A percentile compares a stretch with the other conserved stretches of the same genome.
phyloP scores from a whole-genome alignment of 1,140 invertebrate genomes.

The Paracyclopina nana region DNA sequence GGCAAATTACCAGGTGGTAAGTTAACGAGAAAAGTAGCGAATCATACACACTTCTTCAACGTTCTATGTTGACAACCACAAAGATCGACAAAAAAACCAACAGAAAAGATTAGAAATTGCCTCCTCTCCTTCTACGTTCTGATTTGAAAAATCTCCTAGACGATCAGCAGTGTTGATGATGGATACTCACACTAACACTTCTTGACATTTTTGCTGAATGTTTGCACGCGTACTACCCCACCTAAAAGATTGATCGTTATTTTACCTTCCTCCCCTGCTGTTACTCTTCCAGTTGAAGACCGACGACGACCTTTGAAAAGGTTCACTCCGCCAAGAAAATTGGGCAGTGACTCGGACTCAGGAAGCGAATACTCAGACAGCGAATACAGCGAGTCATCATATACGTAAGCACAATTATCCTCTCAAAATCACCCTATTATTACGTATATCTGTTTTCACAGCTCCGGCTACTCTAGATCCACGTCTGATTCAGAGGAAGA shows the following conservation, averaged over 20 bases:
- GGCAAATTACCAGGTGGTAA: constrained; percentile 13
- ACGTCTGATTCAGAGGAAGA: constrained; percentile 7
- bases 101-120: too few species aligned
- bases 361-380: constrained; percentile 15
- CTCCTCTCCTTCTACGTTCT: too few species aligned
- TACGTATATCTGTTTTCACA: background rate
- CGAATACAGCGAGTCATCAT: constrained; percentile 15
- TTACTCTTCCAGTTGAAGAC: background rate
- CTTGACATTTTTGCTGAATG: too few species aligned
- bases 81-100: too few species aligned
- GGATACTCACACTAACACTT: too few species aligned
- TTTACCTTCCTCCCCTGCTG: background rate
- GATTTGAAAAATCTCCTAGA: too few species aligned
- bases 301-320: constrained; percentile 2
- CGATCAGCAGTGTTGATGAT: too few species aligned
- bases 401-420: constrained; percentile 3
- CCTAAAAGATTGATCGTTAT: background rate
- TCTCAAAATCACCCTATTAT: background rate
- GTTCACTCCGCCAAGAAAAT: constrained; percentile 15
- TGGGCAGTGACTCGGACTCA: constrained; percentile 8
- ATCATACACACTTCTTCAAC: too few species aligned
- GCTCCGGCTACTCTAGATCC: background rate
- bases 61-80: too few species aligned
- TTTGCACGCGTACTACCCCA: too few species aligned
- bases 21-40: too few species aligned